Percentiles rank a stretch among this genome's conserved stretches.
Evolutionary conservation across 1,140 invertebrate genomes (phyloP).

Genomic region (Zaprionus capensis): DNA sequence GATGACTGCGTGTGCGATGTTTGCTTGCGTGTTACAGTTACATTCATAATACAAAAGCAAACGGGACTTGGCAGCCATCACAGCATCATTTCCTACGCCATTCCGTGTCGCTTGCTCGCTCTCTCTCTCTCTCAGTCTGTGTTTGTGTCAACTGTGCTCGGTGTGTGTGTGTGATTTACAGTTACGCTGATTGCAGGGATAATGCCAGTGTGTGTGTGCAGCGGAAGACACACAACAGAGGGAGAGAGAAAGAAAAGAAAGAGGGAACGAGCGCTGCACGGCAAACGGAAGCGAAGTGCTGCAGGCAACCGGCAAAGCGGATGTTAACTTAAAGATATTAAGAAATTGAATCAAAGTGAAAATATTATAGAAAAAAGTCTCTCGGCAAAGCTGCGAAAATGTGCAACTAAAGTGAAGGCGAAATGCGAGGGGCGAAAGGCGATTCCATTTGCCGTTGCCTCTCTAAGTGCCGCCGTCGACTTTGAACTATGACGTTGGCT

Average conservation of each 20-base stretch:
- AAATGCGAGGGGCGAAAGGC: constrained; percentile 32
- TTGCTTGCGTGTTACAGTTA: constrained; percentile 75
- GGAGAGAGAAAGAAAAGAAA: constrained; percentile 9
- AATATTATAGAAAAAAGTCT: constrained; percentile 65
- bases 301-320: constrained; percentile 70
- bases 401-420: constrained; percentile 1
- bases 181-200: constrained; percentile 79
- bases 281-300: constrained; percentile 35
- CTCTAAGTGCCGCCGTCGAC: constrained; percentile 68
- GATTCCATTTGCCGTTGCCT: constrained; percentile 55
- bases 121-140: background rate
- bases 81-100: constrained; percentile 78
- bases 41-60: constrained; percentile 81
- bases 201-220: constrained; percentile 65
- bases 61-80: constrained; percentile 61
- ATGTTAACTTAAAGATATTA: constrained; percentile 83
- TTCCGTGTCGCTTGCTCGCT: constrained; percentile 43
- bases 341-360: constrained; percentile 81
- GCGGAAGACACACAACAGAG: constrained; percentile 39
- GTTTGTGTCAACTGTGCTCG: constrained; percentile 33
- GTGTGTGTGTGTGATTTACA: constrained; percentile 66
- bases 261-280: background rate
- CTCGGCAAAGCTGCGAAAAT: constrained; percentile 17
- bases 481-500: constrained; percentile 79
- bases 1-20: constrained; percentile 61